These are phyloP conservation scores for Hippoglossus hippoglossus DNA, from an alignment of 2,797 vertebrate genomes.

Conservation along the genomic window DNA sequence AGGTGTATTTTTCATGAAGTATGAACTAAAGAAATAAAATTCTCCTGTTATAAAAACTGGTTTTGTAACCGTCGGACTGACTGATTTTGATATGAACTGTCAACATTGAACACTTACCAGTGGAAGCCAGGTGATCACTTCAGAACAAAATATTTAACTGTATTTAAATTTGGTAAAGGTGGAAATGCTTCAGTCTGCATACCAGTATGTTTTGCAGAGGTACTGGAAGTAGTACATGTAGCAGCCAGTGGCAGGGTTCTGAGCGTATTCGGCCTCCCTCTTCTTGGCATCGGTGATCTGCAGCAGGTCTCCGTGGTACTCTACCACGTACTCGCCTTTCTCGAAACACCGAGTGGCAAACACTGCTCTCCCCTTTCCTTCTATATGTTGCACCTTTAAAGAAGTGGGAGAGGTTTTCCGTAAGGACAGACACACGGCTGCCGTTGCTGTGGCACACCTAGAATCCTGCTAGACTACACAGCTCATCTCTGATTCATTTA, in stretches of 20 bases:
- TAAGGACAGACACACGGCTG: neutral
- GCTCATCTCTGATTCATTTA: too few species aligned
- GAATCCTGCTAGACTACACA: too few species aligned
- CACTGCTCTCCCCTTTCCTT: conserved; percentile 95
- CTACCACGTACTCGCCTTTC: conserved; percentile 95
- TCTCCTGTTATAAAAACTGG: too few species aligned
- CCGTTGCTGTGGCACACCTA: neutral
- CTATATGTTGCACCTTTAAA: conserved; percentile 91
- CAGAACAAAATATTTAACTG: too few species aligned
- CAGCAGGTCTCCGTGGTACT: conserved; percentile 97
- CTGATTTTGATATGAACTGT: too few species aligned
- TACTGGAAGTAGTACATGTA: conserved; percentile 99
- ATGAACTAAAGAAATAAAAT: too few species aligned
- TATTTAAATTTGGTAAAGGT: too few species aligned
- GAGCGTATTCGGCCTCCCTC: conserved; percentile 91
- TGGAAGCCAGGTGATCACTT: neutral
- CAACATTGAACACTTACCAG: neutral
- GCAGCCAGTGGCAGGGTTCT: conserved; percentile 94
- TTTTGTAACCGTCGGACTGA: neutral
- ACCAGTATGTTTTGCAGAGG: conserved; percentile 98
- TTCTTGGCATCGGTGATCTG: conserved; percentile 93
- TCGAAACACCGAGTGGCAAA: conserved; percentile 91
- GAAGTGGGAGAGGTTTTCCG: neutral
- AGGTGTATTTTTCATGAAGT: too few species aligned
- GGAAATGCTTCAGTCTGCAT: conserved; percentile 50